Conservation (phyloP, 2,113 vertebrate genomes). For the Herpailurus yagouaroundi region DNA sequence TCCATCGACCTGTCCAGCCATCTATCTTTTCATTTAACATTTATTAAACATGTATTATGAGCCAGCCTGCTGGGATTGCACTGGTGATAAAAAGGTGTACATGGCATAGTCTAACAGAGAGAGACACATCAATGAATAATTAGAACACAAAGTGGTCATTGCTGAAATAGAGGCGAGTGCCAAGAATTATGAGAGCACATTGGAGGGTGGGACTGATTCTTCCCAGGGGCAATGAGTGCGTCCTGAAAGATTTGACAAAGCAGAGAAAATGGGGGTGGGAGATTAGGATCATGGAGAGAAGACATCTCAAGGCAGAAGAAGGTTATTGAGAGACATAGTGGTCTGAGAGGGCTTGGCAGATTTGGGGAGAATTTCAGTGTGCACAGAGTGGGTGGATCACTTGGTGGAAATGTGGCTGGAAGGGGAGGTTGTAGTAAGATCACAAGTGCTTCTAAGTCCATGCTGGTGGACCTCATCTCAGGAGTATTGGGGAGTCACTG, state of each 20-base stretch:
- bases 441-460: background rate
- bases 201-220: background rate
- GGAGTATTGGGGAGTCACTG: background rate
- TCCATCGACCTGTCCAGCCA: background rate
- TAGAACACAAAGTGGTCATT: background rate
- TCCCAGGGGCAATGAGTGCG: background rate
- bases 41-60: background rate
- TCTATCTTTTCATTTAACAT: background rate
- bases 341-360: background rate
- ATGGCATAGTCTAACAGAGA: background rate
- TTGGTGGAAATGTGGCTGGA: background rate
- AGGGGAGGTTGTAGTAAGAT: background rate
- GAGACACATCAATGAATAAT: background rate
- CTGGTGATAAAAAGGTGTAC: background rate
- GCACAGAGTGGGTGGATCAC: background rate
- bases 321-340: background rate
- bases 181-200: background rate
- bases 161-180: background rate
- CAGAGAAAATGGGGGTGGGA: slow-evolving; percentile 1
- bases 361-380: background rate
- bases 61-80: background rate
- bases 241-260: slow-evolving; percentile 52
- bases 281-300: background rate
- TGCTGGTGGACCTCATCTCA: background rate
- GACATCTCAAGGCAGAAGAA: background rate